phyloP scores from a whole-genome alignment of 2,888 invertebrate species.

The Exephanes ischioxanthus region DNA sequence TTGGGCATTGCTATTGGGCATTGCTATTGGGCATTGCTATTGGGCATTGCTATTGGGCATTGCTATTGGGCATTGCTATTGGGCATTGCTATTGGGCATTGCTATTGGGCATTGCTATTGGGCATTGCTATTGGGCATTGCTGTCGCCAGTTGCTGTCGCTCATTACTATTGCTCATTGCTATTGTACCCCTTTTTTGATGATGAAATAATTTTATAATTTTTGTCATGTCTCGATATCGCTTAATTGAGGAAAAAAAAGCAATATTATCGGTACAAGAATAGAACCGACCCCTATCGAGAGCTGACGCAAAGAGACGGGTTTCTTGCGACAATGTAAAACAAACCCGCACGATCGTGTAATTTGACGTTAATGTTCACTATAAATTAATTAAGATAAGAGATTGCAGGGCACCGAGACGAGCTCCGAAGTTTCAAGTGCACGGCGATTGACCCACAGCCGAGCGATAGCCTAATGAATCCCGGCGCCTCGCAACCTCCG shows the following conservation, averaged over 20 bases:
- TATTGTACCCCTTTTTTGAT: not conserved
- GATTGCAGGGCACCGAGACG: slow-evolving; percentile 57
- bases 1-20: not conserved
- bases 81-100: not conserved
- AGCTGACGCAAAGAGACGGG: slow-evolving; percentile 47
- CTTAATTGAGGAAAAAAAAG: slow-evolving; percentile 2
- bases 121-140: too few species aligned
- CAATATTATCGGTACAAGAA: not conserved
- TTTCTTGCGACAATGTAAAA: slow-evolving; percentile 46
- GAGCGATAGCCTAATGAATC: slow-evolving; percentile 68
- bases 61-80: not conserved
- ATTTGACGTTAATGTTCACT: slow-evolving; percentile 67
- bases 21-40: not conserved
- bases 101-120: too few species aligned
- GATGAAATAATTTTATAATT: not conserved
- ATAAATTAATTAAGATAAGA: slow-evolving; percentile 72
- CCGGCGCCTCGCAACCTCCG: slow-evolving; percentile 67
- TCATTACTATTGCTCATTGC: not conserved
- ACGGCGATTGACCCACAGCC: slow-evolving; percentile 20
- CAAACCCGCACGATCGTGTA: slow-evolving; percentile 63
- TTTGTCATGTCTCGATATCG: not conserved
- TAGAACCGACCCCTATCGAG: slow-evolving; percentile 1
- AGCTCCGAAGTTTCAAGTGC: slow-evolving; percentile 30
- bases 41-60: not conserved
- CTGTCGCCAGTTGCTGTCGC: not conserved